Conservation (phyloP, 1,140 invertebrate genomes). For the Rhyzopertha dominica region DNA sequence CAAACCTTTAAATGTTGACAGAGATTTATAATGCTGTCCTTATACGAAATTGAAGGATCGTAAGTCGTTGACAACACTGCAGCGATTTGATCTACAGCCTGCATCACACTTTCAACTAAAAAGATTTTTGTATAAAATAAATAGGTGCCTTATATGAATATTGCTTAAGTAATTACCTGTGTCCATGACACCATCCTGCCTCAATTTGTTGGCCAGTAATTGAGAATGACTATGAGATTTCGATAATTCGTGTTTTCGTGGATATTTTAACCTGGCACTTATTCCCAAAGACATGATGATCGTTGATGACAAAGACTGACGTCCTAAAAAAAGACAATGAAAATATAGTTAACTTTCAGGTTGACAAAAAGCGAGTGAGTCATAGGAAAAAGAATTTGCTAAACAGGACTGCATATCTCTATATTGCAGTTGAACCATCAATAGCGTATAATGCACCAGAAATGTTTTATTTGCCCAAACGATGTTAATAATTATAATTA, state of each 20-base stretch:
- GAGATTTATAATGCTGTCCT: constrained; percentile 41
- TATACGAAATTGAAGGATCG: constrained; percentile 31
- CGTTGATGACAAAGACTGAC: constrained; percentile 16
- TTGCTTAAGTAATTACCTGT: constrained; percentile 33
- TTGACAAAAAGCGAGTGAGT: constrained; percentile 23
- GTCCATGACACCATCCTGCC: constrained; percentile 43
- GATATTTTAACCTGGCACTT: constrained; percentile 40
- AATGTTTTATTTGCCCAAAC: no score
- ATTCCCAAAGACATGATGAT: constrained; percentile 43
- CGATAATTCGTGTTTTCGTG: constrained; percentile 41
- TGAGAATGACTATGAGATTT: constrained; percentile 44
- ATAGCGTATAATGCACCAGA: no score
- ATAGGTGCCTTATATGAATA: neutral
- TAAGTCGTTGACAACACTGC: constrained; percentile 33
- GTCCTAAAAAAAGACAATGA: constrained; percentile 19
- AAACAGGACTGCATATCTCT: no score
- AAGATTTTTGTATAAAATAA: constrained; percentile 9
- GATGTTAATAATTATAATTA: no score
- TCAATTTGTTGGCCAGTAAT: constrained; percentile 40
- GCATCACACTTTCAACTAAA: constrained; percentile 43
- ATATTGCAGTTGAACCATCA: no score
- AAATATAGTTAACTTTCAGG: neutral
- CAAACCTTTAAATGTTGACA: constrained; percentile 43
- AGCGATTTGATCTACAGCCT: constrained; percentile 44
- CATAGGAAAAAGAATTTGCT: constrained; percentile 27